Conservation (phyloP, 2,888 invertebrate species). For the Plutella xylostella region DNA sequence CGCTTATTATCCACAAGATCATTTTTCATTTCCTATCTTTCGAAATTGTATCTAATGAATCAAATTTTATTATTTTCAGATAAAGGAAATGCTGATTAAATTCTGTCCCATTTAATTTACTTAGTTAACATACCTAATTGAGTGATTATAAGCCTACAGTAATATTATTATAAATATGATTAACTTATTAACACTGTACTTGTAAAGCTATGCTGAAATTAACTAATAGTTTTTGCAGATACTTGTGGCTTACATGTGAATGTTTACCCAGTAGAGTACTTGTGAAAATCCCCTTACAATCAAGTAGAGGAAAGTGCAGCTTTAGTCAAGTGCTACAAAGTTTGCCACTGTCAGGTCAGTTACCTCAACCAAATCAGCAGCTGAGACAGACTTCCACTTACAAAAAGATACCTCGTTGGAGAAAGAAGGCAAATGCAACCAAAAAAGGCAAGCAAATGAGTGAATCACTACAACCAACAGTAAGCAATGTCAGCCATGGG, state of each 20-base stretch:
- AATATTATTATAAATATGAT: too few species aligned
- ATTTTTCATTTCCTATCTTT: too few species aligned
- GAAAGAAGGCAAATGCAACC: constrained; percentile 30
- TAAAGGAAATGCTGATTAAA: too few species aligned
- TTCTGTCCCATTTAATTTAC: too few species aligned
- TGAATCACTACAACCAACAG: constrained; percentile 36
- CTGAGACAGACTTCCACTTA: constrained; percentile 23
- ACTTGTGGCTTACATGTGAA: constrained; percentile 43
- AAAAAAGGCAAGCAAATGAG: constrained; percentile 38
- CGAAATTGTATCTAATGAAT: too few species aligned
- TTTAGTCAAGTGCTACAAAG: constrained; percentile 21
- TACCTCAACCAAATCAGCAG: constrained; percentile 25
- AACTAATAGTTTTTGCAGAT: constrained; percentile 61
- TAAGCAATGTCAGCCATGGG: constrained; percentile 37
- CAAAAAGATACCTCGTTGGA: constrained; percentile 31
- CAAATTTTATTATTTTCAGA: too few species aligned
- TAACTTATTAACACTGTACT: too few species aligned
- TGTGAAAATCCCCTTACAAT: constrained; percentile 36
- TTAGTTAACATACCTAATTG: too few species aligned
- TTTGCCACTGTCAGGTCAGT: constrained; percentile 17
- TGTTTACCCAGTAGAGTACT: constrained; percentile 29
- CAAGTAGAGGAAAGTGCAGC: constrained; percentile 35
- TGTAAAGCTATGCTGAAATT: constrained; percentile 60
- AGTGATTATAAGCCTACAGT: too few species aligned
- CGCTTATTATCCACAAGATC: too few species aligned